Percentiles rank a stretch among this genome's conserved stretches.
These are phyloP conservation scores for Drosophila murphyi DNA, from an alignment of 1,140 invertebrate genomes.

Conservation along the genomic window DNA sequence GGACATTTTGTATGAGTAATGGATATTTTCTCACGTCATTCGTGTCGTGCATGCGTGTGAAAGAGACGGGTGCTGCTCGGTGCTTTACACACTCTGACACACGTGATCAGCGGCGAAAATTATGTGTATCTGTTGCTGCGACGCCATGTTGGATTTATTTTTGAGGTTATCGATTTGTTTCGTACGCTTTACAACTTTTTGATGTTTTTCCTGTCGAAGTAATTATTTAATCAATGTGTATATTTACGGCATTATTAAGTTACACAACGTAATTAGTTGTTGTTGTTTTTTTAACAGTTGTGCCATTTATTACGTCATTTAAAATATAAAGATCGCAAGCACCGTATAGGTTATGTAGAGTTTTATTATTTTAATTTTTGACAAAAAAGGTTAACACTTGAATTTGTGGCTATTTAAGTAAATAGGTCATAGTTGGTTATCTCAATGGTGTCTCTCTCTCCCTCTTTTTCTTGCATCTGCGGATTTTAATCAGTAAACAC, in stretches of 20 bases:
- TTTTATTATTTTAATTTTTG: too few relatives aligned
- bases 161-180: constrained; percentile 64
- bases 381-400: too few relatives aligned
- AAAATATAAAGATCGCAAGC: not conserved
- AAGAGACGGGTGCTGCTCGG: constrained; percentile 16
- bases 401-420: not conserved
- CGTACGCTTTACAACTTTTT: not conserved
- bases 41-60: not conserved
- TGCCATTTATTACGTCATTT: not conserved
- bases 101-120: constrained; percentile 55
- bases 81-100: constrained; percentile 53
- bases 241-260: not conserved
- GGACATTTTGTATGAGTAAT: constrained; percentile 19
- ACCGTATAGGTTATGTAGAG: too few relatives aligned
- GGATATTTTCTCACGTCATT: constrained; percentile 13
- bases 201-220: not conserved
- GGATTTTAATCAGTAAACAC: constrained; percentile 21
- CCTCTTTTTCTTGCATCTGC: not conserved
- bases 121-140: constrained; percentile 51
- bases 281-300: not conserved
- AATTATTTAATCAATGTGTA: too few relatives aligned
- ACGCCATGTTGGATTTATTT: constrained; percentile 65
- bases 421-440: not conserved
- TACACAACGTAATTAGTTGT: not conserved
- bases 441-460: not conserved